Percentiles rank a stretch among this genome's conserved stretches.
These are phyloP conservation scores for Larimichthys crocea DNA, from an alignment of 2,113 vertebrate genomes.

Conservation along the genomic window DNA sequence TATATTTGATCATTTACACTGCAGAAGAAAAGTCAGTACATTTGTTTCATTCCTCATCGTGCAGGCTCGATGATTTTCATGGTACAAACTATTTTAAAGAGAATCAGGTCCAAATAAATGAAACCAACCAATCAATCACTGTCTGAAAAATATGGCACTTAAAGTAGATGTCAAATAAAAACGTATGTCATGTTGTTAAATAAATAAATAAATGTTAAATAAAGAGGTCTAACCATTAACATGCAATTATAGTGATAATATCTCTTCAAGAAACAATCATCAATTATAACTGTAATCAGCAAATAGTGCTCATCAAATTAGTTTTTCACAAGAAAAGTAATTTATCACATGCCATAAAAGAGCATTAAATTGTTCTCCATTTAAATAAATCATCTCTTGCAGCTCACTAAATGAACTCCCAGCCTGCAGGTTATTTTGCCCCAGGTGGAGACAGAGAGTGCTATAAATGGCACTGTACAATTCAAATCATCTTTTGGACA, in stretches of 20 bases:
- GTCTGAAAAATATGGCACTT: not conserved
- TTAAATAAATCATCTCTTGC: slow-evolving; percentile 30
- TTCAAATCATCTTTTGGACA: slow-evolving; percentile 30
- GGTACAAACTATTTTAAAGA: not conserved
- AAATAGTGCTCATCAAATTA: not conserved
- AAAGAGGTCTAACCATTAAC: not conserved
- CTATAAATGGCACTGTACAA: not conserved
- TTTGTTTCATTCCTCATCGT: not conserved
- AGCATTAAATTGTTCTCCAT: not conserved
- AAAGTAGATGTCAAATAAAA: not conserved
- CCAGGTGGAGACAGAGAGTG: slow-evolving; percentile 14
- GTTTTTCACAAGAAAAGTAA: not conserved
- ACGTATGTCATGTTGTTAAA: not conserved
- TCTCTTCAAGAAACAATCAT: not conserved
- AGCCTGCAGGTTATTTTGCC: slow-evolving; percentile 20
- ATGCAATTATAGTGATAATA: not conserved
- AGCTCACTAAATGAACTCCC: slow-evolving; percentile 12
- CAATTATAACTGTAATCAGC: not conserved
- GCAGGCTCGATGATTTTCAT: not conserved
- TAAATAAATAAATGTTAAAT: not conserved
- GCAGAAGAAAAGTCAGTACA: not conserved
- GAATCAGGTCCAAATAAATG: not conserved
- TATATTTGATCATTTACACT: not conserved
- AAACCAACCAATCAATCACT: not conserved
- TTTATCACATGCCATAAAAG: not conserved